Conservation (phyloP, 2,888 invertebrate genomes). For the Caenorhabditis afra region DNA sequence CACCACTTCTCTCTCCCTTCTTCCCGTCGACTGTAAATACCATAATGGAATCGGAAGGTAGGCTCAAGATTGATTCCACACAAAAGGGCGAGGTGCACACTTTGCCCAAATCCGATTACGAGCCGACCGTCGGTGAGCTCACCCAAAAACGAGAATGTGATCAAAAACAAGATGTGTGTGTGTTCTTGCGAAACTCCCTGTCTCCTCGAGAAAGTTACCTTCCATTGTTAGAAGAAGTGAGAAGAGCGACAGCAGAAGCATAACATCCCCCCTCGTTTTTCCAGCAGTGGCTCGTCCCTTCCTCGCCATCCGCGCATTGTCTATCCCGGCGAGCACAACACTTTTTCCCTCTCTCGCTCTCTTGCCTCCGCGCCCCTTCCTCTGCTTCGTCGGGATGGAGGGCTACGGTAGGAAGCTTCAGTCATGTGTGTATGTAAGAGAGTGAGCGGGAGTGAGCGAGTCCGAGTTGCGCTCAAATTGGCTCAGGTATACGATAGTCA, state of each 20-base stretch:
- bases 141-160: constrained; percentile 23
- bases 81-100: constrained; percentile 46
- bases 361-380: constrained; percentile 19
- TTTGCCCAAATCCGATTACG: constrained; percentile 53
- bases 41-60: constrained; percentile 25
- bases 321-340: constrained; percentile 21
- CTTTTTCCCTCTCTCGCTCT: constrained; percentile 24
- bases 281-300: constrained; percentile 10
- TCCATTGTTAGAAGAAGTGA: not conserved
- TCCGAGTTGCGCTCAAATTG: constrained; percentile 51
- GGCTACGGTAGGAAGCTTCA: constrained; percentile 62
- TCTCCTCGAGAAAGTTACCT: constrained; percentile 22
- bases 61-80: constrained; percentile 50
- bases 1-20: constrained; percentile 51
- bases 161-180: constrained; percentile 31
- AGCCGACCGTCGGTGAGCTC: not conserved
- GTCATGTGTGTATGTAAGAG: constrained; percentile 43
- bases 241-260: not conserved
- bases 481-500: constrained; percentile 64
- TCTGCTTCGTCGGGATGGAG: not conserved
- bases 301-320: constrained; percentile 20
- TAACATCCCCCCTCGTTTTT: not conserved
- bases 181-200: not conserved
- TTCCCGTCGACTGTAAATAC: constrained; percentile 55
- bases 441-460: constrained; percentile 25